Evolutionary conservation across 2,113 vertebrate species (phyloP), one percentile per base, ranked within the genome.

Genomic region (Trachemys scripta): DNA sequence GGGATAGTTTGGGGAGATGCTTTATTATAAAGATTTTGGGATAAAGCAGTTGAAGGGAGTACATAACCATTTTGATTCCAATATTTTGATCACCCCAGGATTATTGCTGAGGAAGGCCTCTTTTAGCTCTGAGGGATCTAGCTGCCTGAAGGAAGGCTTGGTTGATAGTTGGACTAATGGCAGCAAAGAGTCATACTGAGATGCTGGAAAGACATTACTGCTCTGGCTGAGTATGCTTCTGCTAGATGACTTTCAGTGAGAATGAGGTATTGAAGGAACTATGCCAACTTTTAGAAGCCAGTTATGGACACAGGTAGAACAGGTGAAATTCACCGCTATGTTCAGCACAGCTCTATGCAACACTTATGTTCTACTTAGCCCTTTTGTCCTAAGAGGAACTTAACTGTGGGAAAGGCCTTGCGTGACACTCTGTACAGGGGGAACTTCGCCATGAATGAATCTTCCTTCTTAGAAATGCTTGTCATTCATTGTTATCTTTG

Each of bases 271-370:
- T 86, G 42, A 59, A 69, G 80, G 13, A 49, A 85, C 50, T 42
- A 1, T 0, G 5, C 65, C 19, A 19, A 17, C 42, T 89, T 54
- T n/a, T 42, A 87, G 22, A 12, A 92, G 29, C 50, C 50, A 53
- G 8, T 4, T 65, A 56, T 51, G 14, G 5, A 49, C 85, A 72
- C 0, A 5, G 25, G 7, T 49, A 31, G 29, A 89, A 87, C n/a
- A 0, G 1, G 53, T 5, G 16, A 1, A 14, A 49, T 27, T 54
- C 82, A 5, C 27, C 89, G 53, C 57, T 0, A 0, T 6, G 8
- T 1, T 0, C 22, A 0, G 0, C 53, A 65, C 90, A 87, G 49
- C 10, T 13, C 31, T 76, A 0, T 5, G 1, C 10, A 38, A 5
- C 13, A 27, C 8, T 14, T 80, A 10, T 76, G 75, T 84, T 59